These are phyloP conservation scores for Centropristis striata DNA, from an alignment of 2,113 vertebrate genomes.

Conservation along the genomic window DNA sequence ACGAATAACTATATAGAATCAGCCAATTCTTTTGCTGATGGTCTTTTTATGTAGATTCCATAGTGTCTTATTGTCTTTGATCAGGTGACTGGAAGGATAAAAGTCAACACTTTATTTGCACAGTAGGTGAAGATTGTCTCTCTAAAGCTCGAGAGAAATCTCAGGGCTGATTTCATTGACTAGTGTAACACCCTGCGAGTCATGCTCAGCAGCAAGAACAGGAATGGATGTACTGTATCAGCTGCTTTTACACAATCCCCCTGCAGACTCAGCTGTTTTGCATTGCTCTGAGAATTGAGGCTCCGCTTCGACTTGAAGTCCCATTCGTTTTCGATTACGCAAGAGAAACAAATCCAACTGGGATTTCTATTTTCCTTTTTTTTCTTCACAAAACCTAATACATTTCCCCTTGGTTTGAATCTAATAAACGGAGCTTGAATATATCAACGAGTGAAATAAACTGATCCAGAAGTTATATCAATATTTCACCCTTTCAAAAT, in stretches of 20 bases:
- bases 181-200: neutral
- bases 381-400: neutral
- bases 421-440: neutral
- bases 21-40: too few relatives aligned
- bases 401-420: neutral
- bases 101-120: too few relatives aligned
- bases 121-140: constrained; percentile 3
- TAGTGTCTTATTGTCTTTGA: too few relatives aligned
- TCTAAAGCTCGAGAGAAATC: neutral
- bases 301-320: neutral
- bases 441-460: neutral
- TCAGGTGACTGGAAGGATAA: too few relatives aligned
- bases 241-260: constrained; percentile 8
- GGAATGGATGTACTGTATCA: neutral
- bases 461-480: neutral
- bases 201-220: neutral
- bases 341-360: constrained; percentile 1
- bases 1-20: too few relatives aligned
- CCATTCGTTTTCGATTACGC: neutral
- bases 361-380: neutral
- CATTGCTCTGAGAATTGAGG: constrained; percentile 17
- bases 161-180: neutral
- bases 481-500: neutral
- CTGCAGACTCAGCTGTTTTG: constrained; percentile 36
- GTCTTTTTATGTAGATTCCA: too few relatives aligned